Base-by-base conservation (phyloP, 2,888 invertebrate species). In the Hypsopygia costalis region DNA sequence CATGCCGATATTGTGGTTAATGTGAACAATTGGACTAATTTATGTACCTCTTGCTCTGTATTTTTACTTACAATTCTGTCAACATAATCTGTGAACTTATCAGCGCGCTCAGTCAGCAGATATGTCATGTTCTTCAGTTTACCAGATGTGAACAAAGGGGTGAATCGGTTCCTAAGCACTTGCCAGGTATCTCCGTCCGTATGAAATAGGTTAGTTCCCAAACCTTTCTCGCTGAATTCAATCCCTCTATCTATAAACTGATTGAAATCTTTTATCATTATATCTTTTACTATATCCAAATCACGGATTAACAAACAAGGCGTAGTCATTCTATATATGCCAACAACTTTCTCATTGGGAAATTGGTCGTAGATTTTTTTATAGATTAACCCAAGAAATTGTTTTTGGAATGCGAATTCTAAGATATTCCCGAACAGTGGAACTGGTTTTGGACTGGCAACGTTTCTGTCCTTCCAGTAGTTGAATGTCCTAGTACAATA, bases 61-160 rank as follows among this genome's bases (percentile, higher is more conserved):
- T 53, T 25, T 1, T 46, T 29, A 1, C 46, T 32, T 3, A 47
- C 43, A 28, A 61, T 8, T 0, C 38, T 33, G 1, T 47, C 43
- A 0, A 76, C 6, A 32, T 67, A 54, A 0, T 68, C 43, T 0
- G 65, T 12, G 25, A 72, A 72, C 4, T 50, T 44, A 6, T 78
- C 59, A 9, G 56, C 65, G 1, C 63, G 56, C 20, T 72, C 68
- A 11, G 45, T 45, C 10, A 81, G 44, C 11, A 80, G 37, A 44
- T 68, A 49, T 11, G 73, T 55, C 79, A 81, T 80, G 25, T 69
- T 72, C 43, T 67, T 79, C n/a, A 79, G 46, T 53, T 81, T 80
- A 1, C 71, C 69, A 0, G 78, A 61, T 3, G 76, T 75, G 38
- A 80, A 81, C 8, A 76, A 49, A 0, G 79, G 75, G 0, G 69